Conservation (phyloP, 2,113 vertebrate species). For the Larimichthys polyactis region DNA sequence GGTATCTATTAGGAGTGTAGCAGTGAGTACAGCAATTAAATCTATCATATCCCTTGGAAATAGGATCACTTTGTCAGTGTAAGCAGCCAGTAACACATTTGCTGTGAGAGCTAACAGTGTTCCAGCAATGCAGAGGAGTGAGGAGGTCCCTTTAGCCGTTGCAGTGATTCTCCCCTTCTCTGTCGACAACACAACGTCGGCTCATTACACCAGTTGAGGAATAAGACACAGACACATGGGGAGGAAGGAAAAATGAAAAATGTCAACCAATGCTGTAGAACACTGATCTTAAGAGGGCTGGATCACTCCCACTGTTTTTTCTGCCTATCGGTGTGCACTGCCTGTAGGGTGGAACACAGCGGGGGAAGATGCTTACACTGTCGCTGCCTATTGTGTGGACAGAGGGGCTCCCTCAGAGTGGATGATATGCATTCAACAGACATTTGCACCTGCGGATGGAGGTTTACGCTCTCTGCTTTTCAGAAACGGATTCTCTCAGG, state of each 20-base stretch:
- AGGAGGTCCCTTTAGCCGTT: slow-evolving; percentile 61
- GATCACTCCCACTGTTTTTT: slow-evolving; percentile 79
- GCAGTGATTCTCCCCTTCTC: slow-evolving; percentile 44
- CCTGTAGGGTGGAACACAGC: slow-evolving; percentile 66
- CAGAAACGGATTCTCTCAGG: slow-evolving; percentile 64
- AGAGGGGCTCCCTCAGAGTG: slow-evolving; percentile 66
- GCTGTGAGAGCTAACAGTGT: slow-evolving; percentile 33
- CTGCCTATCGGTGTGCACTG: slow-evolving; percentile 69
- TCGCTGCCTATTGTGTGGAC: slow-evolving; percentile 77
- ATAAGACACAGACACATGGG: slow-evolving; percentile 58
- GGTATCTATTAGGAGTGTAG: neutral
- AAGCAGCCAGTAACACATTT: slow-evolving; percentile 47
- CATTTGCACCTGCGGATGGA: slow-evolving; percentile 68
- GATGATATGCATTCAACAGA: slow-evolving; percentile 67
- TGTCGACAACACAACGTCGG: slow-evolving; percentile 54
- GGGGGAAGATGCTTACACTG: slow-evolving; percentile 74
- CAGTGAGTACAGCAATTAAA: slow-evolving; percentile 3
- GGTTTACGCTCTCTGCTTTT: slow-evolving; percentile 49
- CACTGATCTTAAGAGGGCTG: slow-evolving; percentile 75
- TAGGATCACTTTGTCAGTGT: slow-evolving; percentile 18
- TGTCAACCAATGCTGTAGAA: slow-evolving; percentile 72
- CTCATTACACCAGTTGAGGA: slow-evolving; percentile 58
- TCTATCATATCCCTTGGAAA: slow-evolving; percentile 6
- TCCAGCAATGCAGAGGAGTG: slow-evolving; percentile 66
- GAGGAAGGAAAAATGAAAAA: slow-evolving; percentile 65